These are phyloP conservation scores for Pasiphila rectangulata DNA, from an alignment of 2,888 invertebrate species.

Conservation along the genomic window DNA sequence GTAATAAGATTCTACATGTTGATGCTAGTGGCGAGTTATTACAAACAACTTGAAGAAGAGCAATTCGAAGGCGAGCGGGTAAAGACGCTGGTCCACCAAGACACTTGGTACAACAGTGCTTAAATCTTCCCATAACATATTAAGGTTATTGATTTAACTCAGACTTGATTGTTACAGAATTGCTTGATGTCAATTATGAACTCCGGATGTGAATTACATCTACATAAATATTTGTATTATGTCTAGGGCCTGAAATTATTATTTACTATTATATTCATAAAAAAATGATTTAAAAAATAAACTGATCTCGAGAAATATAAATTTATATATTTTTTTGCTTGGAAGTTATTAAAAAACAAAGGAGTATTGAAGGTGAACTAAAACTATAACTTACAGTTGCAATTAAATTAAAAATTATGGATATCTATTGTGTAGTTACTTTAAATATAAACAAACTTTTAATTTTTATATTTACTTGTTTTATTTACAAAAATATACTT, in stretches of 20 bases:
- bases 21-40: constrained; percentile 64
- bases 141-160: too few relatives aligned
- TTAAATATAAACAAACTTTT: not conserved
- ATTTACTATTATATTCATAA: too few relatives aligned
- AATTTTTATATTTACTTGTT: not conserved
- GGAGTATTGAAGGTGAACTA: too few relatives aligned
- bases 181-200: not conserved
- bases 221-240: too few relatives aligned
- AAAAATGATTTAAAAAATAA: not conserved
- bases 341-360: too few relatives aligned
- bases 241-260: too few relatives aligned
- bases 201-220: too few relatives aligned
- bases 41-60: constrained; percentile 58
- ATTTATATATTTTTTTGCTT: too few relatives aligned
- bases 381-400: too few relatives aligned
- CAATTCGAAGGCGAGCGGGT: constrained; percentile 46
- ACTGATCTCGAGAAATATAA: too few relatives aligned
- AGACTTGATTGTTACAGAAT: not conserved
- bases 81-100: constrained; percentile 47
- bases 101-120: constrained; percentile 52
- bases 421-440: too few relatives aligned
- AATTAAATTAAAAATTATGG: too few relatives aligned
- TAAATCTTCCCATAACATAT: constrained; percentile 10
- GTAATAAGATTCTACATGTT: constrained; percentile 70
- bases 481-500: constrained; percentile 6